phyloP scores from a whole-genome alignment of 2,888 invertebrate species.

The Odontocerum albicorne region DNA sequence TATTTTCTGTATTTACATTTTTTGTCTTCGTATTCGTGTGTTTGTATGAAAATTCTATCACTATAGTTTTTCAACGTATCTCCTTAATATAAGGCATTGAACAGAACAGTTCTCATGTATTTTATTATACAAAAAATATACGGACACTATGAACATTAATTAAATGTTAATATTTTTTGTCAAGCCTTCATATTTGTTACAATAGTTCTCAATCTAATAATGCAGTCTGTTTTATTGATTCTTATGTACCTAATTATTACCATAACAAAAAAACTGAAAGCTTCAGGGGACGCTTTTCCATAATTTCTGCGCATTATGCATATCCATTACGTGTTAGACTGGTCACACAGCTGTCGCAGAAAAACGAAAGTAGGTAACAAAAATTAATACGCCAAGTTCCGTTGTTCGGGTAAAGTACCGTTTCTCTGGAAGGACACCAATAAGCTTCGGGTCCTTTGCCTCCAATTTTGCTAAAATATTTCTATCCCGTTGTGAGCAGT shows the following conservation, averaged over 20 bases:
- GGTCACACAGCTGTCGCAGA: conserved; percentile 23
- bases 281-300: background rate
- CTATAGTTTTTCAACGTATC: too few species aligned
- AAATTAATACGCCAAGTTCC: background rate
- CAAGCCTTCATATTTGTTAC: too few species aligned
- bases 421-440: too few species aligned
- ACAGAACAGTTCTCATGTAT: too few species aligned
- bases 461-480: background rate
- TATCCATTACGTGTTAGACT: conserved; percentile 3
- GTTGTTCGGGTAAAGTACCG: conserved; percentile 8
- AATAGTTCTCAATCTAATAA: too few species aligned
- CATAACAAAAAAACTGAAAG: background rate
- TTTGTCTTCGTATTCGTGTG: background rate
- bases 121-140: too few species aligned
- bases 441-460: background rate
- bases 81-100: too few species aligned
- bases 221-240: too few species aligned
- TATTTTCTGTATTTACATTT: background rate
- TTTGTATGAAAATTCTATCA: background rate
- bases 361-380: conserved; percentile 8
- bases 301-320: background rate
- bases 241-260: background rate
- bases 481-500: conserved; percentile 1
- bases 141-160: too few species aligned
- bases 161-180: too few species aligned